Conservation (phyloP, 1,140 invertebrate species). For the Pseudomyrmex sp. region DNA sequence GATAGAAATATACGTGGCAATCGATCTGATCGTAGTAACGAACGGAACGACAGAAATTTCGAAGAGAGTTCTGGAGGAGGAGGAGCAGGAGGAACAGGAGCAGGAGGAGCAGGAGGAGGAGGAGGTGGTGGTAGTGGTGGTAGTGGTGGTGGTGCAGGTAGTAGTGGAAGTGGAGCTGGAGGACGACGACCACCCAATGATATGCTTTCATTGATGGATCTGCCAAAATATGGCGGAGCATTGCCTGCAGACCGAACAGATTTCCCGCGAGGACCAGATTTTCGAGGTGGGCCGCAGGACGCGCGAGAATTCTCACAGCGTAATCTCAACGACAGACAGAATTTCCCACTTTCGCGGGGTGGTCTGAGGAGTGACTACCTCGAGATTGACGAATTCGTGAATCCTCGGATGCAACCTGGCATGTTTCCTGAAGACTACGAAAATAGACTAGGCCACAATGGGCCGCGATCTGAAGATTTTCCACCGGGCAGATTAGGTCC, state of each 20-base stretch:
- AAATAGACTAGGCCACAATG: constrained; percentile 77
- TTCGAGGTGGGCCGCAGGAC: constrained; percentile 75
- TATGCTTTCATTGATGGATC: constrained; percentile 78
- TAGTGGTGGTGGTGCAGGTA: neutral
- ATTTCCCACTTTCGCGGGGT: constrained; percentile 67
- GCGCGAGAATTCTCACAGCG: constrained; percentile 75
- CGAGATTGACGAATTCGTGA: constrained; percentile 80
- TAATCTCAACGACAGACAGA: constrained; percentile 65
- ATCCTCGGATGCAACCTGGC: constrained; percentile 75
- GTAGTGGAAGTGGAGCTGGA: neutral
- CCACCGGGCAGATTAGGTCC: constrained; percentile 73
- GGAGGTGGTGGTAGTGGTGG: too few species aligned
- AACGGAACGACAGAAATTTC: constrained; percentile 76
- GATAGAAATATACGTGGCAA: constrained; percentile 77
- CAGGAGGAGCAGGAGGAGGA: constrained; percentile 12
- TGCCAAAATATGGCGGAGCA: constrained; percentile 78
- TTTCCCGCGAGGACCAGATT: constrained; percentile 76
- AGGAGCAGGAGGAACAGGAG: constrained; percentile 34
- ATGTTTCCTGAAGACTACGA: constrained; percentile 80
- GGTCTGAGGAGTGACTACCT: constrained; percentile 68
- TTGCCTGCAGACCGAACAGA: constrained; percentile 76
- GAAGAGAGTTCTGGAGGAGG: constrained; percentile 70
- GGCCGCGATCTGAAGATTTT: constrained; percentile 82
- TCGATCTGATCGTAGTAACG: constrained; percentile 76
- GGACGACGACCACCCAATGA: constrained; percentile 20